Conservation (phyloP, 2,797 vertebrate species). For the Lacerta bilineata region DNA sequence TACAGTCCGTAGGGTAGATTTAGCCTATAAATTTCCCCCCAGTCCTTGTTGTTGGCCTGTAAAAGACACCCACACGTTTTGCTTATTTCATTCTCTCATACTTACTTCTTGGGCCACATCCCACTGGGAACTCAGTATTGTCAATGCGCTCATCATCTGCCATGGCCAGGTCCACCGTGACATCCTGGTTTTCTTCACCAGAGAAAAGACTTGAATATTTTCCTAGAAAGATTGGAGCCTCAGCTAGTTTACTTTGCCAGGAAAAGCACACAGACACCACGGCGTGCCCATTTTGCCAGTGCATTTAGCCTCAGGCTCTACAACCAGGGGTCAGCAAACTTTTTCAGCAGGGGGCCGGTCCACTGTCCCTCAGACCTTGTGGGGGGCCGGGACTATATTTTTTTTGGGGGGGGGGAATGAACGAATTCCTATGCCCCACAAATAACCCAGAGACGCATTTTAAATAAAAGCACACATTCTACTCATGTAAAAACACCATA, state of each 20-base stretch:
- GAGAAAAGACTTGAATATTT: not conserved
- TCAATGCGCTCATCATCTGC: not conserved
- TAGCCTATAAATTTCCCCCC: no score
- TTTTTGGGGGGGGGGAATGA: no score
- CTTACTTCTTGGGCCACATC: conserved; percentile 27
- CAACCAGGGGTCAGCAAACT: no score
- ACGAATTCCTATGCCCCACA: no score
- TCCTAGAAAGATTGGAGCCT: conserved; percentile 29
- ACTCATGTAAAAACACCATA: no score
- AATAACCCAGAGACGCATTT: no score
- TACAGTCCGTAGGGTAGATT: no score
- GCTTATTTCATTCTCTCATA: not conserved
- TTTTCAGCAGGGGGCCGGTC: not conserved
- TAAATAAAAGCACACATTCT: no score
- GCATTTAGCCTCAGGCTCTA: not conserved
- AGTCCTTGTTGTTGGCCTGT: not conserved
- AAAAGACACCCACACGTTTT: not conserved
- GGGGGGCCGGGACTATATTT: no score
- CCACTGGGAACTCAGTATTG: not conserved
- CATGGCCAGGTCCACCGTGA: not conserved
- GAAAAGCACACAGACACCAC: not conserved
- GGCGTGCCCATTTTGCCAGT: not conserved
- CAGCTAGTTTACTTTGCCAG: not conserved
- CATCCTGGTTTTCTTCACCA: conserved; percentile 13
- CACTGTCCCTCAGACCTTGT: not conserved